Conservation (phyloP, 2,113 vertebrate genomes). For the Polyodon spathula region DNA sequence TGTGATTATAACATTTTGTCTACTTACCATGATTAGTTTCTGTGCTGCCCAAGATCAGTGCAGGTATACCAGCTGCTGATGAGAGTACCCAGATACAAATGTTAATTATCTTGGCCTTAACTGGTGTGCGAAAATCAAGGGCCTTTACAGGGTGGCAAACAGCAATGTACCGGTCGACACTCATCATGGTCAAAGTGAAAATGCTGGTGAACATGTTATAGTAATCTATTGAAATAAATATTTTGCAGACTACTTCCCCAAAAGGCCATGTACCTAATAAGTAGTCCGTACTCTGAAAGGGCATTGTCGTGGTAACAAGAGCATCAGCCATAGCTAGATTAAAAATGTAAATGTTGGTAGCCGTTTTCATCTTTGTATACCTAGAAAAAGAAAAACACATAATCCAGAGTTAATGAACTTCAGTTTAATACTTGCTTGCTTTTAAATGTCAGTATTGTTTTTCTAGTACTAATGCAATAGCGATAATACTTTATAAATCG, state of each 20-base stretch:
- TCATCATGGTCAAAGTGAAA: constrained; percentile 71
- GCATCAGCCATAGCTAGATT: constrained; percentile 94
- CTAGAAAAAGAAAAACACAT: constrained; percentile 41
- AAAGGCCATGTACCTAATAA: constrained; percentile 95
- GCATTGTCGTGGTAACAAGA: constrained; percentile 89
- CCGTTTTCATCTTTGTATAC: constrained; percentile 94
- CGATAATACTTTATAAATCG: too few relatives aligned
- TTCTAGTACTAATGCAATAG: too few relatives aligned
- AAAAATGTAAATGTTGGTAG: constrained; percentile 85
- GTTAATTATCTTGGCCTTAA: constrained; percentile 92
- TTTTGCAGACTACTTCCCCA: constrained; percentile 85
- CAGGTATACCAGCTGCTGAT: constrained; percentile 87
- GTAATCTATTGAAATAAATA: constrained; percentile 94
- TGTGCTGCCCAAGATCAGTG: constrained; percentile 86
- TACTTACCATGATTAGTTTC: constrained; percentile 80
- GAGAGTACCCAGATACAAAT: constrained; percentile 90
- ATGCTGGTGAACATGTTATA: constrained; percentile 97
- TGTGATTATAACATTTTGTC: constrained; percentile 2
- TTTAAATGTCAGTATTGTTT: too few relatives aligned
- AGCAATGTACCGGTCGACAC: too few relatives aligned
- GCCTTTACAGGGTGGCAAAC: too few relatives aligned
- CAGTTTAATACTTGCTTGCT: too few relatives aligned
- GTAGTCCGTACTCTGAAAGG: constrained; percentile 90
- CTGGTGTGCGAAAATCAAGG: constrained; percentile 85
- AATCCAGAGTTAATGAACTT: not conserved